Percentiles rank a stretch among this genome's conserved stretches.
Evolutionary conservation across 2,888 invertebrate species (phyloP).

Genomic region (Spatulosminthurus flaviceps): DNA sequence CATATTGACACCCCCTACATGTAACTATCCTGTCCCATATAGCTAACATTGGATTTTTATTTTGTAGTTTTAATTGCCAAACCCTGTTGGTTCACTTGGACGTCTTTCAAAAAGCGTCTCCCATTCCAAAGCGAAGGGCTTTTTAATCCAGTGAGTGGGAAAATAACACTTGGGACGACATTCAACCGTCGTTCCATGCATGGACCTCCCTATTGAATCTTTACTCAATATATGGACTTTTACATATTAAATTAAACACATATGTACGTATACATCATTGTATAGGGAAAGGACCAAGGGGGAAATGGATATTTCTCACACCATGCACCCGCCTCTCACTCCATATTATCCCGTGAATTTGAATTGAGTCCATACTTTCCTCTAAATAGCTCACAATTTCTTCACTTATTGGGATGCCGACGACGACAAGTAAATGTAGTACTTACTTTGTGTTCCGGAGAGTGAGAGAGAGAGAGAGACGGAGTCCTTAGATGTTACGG

Average conservation of each 20-base stretch:
- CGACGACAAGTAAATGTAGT: too few relatives aligned
- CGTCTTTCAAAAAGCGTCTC: slow-evolving; percentile 24
- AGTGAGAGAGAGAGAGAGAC: not conserved
- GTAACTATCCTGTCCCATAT: not conserved
- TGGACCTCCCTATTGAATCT: not conserved
- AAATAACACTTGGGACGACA: slow-evolving; percentile 39
- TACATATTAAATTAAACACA: too few relatives aligned
- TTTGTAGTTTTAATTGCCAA: slow-evolving; percentile 38
- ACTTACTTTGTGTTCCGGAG: not conserved
- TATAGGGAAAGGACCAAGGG: too few relatives aligned
- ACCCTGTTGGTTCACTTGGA: slow-evolving; percentile 30
- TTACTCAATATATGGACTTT: too few relatives aligned
- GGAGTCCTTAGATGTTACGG: not conserved
- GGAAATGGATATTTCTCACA: not conserved
- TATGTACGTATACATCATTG: too few relatives aligned
- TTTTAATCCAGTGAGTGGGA: slow-evolving; percentile 19
- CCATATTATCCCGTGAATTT: not conserved
- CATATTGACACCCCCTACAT: too few relatives aligned
- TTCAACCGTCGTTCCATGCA: not conserved
- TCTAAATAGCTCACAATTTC: slow-evolving; percentile 18
- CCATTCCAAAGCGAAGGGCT: not conserved
- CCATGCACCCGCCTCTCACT: not conserved
- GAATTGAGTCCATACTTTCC: slow-evolving; percentile 4
- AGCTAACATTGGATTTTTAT: slow-evolving; percentile 16
- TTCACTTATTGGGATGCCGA: not conserved